Percentiles rank a stretch among this genome's conserved stretches.
These are phyloP conservation scores for Chymomyza amoena DNA, from an alignment of 2,888 invertebrate species.

Conservation along the genomic window DNA sequence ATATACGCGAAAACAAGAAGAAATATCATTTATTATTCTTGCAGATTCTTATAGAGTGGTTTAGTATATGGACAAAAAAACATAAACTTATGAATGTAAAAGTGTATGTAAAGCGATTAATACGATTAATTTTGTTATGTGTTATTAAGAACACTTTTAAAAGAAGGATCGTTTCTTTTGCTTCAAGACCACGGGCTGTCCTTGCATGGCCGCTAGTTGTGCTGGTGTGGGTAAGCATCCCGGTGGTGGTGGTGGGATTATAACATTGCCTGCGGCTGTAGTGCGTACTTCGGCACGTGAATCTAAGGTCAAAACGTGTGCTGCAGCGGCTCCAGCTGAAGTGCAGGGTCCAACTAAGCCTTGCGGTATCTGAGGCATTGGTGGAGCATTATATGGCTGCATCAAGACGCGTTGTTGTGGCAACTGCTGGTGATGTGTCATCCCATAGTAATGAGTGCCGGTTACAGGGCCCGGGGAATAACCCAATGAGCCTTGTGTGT, in stretches of 20 bases:
- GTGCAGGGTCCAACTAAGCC: slow-evolving; percentile 60
- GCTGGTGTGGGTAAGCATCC: slow-evolving; percentile 76
- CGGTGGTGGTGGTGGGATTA: slow-evolving; percentile 77
- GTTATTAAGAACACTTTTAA: slow-evolving; percentile 27
- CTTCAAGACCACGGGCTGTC: slow-evolving; percentile 73
- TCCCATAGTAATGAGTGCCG: slow-evolving; percentile 64
- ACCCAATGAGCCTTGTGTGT: background rate
- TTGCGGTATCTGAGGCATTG: background rate
- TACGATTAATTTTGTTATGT: background rate
- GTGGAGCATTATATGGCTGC: slow-evolving; percentile 8
- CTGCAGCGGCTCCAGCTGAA: slow-evolving; percentile 44
- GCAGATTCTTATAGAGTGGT: slow-evolving; percentile 14
- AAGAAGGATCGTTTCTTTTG: slow-evolving; percentile 73
- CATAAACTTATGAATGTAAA: background rate
- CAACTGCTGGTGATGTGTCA: slow-evolving; percentile 62
- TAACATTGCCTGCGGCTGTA: slow-evolving; percentile 63
- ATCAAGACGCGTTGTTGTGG: slow-evolving; percentile 21
- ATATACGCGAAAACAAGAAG: slow-evolving; percentile 73
- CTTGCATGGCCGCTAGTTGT: slow-evolving; percentile 77
- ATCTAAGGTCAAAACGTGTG: slow-evolving; percentile 53
- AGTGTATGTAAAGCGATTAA: background rate
- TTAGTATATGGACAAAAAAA: background rate
- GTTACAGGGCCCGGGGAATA: slow-evolving; percentile 30
- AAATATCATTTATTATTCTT: slow-evolving; percentile 55
- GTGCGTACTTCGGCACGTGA: slow-evolving; percentile 67